These are phyloP conservation scores for Microchirus variegatus DNA, from an alignment of 2,797 vertebrate genomes.

Conservation along the genomic window DNA sequence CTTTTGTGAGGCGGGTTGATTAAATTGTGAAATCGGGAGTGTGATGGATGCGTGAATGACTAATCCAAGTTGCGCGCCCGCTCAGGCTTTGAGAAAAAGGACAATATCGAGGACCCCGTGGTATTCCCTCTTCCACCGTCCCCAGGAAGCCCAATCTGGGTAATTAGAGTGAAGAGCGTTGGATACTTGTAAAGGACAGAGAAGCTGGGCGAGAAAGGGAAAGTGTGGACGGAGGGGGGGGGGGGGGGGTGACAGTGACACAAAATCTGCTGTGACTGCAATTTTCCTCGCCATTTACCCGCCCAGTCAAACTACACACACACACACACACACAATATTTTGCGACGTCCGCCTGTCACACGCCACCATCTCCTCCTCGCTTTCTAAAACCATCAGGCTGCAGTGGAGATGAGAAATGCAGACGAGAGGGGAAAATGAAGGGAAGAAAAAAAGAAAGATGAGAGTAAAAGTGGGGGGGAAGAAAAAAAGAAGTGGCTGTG, in stretches of 20 bases:
- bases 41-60: conserved; percentile 81
- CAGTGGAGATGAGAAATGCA: conserved; percentile 65
- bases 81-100: conserved; percentile 80
- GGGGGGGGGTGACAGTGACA: conserved; percentile 46
- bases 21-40: conserved; percentile 84
- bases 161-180: conserved; percentile 81
- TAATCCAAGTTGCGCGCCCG: conserved; percentile 78
- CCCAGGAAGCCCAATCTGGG: conserved; percentile 83
- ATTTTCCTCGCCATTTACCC: conserved; percentile 35
- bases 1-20: conserved; percentile 82
- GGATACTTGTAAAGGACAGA: conserved; percentile 64
- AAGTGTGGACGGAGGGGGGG: conserved; percentile 32
- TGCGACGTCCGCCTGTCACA: conserved; percentile 48
- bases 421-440: conserved; percentile 61
- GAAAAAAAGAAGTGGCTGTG: conserved; percentile 23
- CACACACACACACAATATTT: conserved; percentile 24
- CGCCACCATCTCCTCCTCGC: conserved; percentile 25
- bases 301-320: background rate
- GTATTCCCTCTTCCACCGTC: conserved; percentile 62
- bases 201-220: conserved; percentile 29
- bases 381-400: conserved; percentile 60
- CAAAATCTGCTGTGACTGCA: conserved; percentile 74
- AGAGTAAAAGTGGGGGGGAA: conserved; percentile 15
- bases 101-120: conserved; percentile 79
- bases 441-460: conserved; percentile 30